These are phyloP conservation scores for Orientallactaga sibirica DNA, from an alignment of 2,797 vertebrate species.

Conservation along the genomic window DNA sequence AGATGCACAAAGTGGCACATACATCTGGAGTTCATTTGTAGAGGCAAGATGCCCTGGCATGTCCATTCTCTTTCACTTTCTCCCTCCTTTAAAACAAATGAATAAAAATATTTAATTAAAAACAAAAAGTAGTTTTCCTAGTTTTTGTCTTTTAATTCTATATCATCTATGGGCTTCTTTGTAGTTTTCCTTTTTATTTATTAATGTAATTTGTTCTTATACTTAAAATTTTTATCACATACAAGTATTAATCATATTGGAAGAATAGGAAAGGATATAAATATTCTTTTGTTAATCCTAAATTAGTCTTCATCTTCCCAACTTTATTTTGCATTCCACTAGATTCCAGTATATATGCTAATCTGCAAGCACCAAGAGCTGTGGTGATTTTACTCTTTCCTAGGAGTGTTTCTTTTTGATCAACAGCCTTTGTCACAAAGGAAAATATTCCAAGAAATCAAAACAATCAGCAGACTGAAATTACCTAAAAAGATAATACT, in stretches of 20 bases:
- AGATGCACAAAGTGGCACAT: no score
- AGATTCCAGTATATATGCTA: background rate
- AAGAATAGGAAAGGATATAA: slow-evolving; percentile 7
- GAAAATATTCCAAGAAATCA: background rate
- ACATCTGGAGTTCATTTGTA: no score
- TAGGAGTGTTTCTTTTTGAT: slow-evolving; percentile 13
- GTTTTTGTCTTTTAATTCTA: background rate
- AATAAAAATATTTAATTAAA: no score
- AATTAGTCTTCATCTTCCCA: background rate
- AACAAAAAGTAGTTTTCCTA: background rate
- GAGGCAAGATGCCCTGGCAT: no score
- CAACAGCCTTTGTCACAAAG: background rate
- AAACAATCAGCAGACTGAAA: background rate
- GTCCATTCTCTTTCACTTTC: no score
- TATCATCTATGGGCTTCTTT: background rate
- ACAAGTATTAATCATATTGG: background rate
- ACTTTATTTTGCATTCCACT: background rate
- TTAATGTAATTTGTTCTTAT: slow-evolving; percentile 18
- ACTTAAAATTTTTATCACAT: slow-evolving; percentile 14
- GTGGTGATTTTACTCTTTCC: slow-evolving; percentile 4
- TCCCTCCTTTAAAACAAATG: no score
- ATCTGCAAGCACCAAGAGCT: background rate
- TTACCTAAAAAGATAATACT: background rate
- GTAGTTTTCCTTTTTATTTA: background rate
- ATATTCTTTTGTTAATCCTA: slow-evolving; percentile 13